These are phyloP conservation scores for Buceros bicornis DNA, from an alignment of 2,797 vertebrate species.

Conservation along the genomic window DNA sequence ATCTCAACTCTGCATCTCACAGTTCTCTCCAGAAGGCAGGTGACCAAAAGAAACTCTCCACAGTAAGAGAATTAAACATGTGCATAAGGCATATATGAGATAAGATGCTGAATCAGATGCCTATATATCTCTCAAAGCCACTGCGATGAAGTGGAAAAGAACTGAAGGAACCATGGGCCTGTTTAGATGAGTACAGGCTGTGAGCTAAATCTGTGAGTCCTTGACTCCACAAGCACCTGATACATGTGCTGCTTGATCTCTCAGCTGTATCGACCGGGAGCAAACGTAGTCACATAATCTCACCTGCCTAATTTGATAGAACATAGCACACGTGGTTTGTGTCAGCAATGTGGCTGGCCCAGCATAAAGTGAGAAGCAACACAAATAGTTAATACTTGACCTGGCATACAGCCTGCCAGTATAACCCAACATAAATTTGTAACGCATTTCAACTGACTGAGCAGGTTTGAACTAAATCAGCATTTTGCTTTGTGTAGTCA, in stretches of 20 bases:
- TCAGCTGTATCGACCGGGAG: neutral
- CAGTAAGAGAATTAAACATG: rapidly evolving
- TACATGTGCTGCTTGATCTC: neutral
- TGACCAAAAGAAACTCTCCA: neutral
- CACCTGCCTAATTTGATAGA: neutral
- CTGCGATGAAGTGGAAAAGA: neutral
- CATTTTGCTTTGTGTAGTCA: neutral
- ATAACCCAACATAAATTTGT: neutral
- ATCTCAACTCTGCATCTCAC: neutral
- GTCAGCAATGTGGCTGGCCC: neutral
- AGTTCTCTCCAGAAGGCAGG: neutral
- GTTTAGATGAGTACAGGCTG: neutral
- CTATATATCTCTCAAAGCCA: neutral
- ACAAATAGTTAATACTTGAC: neutral
- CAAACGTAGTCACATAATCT: rapidly evolving
- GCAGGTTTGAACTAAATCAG: neutral
- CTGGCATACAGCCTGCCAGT: neutral
- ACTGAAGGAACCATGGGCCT: neutral
- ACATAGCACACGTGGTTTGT: rapidly evolving
- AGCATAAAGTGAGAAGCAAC: neutral
- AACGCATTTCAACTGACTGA: neutral
- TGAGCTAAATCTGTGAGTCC: neutral
- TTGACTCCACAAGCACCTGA: neutral
- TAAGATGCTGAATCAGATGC: neutral
- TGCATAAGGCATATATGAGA: neutral